These are phyloP conservation scores for Paelopatides confundens DNA, from an alignment of 53 echinoderm and acorn worm species.

Conservation along the genomic window DNA sequence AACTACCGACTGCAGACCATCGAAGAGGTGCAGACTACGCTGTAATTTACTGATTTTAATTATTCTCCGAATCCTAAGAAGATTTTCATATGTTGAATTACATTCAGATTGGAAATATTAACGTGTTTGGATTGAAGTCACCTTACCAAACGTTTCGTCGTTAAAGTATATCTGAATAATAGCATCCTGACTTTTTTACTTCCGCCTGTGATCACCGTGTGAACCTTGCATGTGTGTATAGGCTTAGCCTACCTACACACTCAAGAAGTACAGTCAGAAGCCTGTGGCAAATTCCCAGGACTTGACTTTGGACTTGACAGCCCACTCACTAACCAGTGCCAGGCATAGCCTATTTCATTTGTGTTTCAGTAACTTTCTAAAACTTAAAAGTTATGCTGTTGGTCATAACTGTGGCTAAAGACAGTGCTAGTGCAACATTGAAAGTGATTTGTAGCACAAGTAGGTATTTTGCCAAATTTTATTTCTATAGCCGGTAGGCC, in stretches of 20 bases:
- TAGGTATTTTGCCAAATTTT: too few relatives aligned
- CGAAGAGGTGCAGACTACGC: background rate
- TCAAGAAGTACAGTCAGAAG: background rate
- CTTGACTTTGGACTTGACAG: background rate
- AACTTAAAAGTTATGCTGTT: too few relatives aligned
- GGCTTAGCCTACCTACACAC: background rate
- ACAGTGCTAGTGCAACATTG: too few relatives aligned
- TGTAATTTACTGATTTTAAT: background rate
- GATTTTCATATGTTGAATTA: background rate
- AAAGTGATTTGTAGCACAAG: too few relatives aligned
- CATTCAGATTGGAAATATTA: background rate
- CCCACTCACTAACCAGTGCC: background rate
- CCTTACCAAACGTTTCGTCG: background rate
- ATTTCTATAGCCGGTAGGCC: too few relatives aligned
- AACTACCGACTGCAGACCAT: background rate
- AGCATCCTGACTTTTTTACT: background rate
- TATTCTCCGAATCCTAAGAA: background rate
- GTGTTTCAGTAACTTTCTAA: background rate
- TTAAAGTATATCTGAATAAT: background rate
- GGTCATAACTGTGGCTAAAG: too few relatives aligned
- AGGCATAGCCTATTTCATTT: background rate
- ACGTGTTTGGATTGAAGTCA: background rate
- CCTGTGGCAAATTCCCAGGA: slow-evolving; percentile 3
- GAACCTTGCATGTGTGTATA: background rate
- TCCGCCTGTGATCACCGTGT: background rate